These are phyloP conservation scores for Drosophila quinaria DNA, from an alignment of 2,888 invertebrate genomes.

Conservation along the genomic window DNA sequence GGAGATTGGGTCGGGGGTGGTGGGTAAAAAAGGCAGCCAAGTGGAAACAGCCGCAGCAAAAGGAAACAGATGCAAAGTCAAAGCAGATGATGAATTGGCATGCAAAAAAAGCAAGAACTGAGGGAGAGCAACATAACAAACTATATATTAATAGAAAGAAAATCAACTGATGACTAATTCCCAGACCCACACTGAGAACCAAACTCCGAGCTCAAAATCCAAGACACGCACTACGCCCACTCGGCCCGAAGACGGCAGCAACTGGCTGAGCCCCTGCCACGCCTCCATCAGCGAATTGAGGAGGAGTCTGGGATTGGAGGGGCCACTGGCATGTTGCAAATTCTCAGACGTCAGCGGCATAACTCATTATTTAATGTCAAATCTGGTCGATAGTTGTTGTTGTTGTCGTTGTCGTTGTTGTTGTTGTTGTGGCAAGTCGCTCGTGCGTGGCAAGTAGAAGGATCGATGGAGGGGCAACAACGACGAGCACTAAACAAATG, in stretches of 20 bases:
- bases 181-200: slow-evolving; percentile 24
- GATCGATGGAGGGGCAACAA: slow-evolving; percentile 29
- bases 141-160: slow-evolving; percentile 40
- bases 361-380: slow-evolving; percentile 81
- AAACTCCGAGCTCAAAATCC: slow-evolving; percentile 19
- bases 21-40: slow-evolving; percentile 40
- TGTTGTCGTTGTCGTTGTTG: slow-evolving; percentile 29
- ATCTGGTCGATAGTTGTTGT: slow-evolving; percentile 66
- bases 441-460: slow-evolving; percentile 31
- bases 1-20: not conserved
- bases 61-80: slow-evolving; percentile 64
- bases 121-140: slow-evolving; percentile 18
- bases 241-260: slow-evolving; percentile 18
- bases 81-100: slow-evolving; percentile 72
- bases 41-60: slow-evolving; percentile 45
- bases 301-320: slow-evolving; percentile 1
- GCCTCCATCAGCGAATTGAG: slow-evolving; percentile 8
- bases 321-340: slow-evolving; percentile 65
- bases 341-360: slow-evolving; percentile 74
- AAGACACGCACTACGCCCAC: slow-evolving; percentile 54
- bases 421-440: slow-evolving; percentile 37
- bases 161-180: slow-evolving; percentile 61
- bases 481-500: slow-evolving; percentile 56
- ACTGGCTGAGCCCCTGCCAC: slow-evolving; percentile 8
- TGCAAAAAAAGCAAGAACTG: slow-evolving; percentile 46